Evolutionary conservation across 2,888 invertebrate genomes (phyloP).

Genomic region (Drosophila monieri): DNA sequence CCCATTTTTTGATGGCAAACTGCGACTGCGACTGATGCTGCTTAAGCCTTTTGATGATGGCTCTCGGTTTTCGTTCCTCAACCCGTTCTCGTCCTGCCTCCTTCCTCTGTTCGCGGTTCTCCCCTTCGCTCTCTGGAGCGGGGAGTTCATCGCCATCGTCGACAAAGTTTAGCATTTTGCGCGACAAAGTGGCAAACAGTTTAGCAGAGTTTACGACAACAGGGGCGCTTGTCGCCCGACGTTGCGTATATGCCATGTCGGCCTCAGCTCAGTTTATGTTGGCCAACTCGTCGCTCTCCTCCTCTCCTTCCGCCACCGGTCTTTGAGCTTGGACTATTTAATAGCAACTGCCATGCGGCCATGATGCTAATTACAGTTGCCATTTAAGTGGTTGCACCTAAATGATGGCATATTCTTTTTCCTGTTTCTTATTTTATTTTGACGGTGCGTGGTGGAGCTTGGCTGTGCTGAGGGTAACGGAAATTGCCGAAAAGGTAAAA

Average conservation of each 20-base stretch:
- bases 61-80: conserved; percentile 13
- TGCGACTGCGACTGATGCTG: conserved; percentile 54
- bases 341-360: conserved; percentile 77
- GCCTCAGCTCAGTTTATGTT: conserved; percentile 47
- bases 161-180: conserved; percentile 78
- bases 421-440: conserved; percentile 18
- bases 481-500: conserved; percentile 56
- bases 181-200: conserved; percentile 79
- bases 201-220: conserved; percentile 80
- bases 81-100: conserved; percentile 12
- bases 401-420: conserved; percentile 54
- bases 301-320: neutral
- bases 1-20: conserved; percentile 62
- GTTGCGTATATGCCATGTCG: conserved; percentile 71
- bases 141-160: conserved; percentile 68
- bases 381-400: conserved; percentile 78
- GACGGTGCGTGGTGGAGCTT: neutral
- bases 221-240: conserved; percentile 44
- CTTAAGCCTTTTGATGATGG: conserved; percentile 79
- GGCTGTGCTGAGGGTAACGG: conserved; percentile 9
- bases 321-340: conserved; percentile 61
- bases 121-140: neutral
- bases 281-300: conserved; percentile 4
- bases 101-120: conserved; percentile 4
- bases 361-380: conserved; percentile 76